These are phyloP conservation scores for Malurus melanocephalus DNA, from an alignment of 2,113 vertebrate genomes.

Conservation along the genomic window DNA sequence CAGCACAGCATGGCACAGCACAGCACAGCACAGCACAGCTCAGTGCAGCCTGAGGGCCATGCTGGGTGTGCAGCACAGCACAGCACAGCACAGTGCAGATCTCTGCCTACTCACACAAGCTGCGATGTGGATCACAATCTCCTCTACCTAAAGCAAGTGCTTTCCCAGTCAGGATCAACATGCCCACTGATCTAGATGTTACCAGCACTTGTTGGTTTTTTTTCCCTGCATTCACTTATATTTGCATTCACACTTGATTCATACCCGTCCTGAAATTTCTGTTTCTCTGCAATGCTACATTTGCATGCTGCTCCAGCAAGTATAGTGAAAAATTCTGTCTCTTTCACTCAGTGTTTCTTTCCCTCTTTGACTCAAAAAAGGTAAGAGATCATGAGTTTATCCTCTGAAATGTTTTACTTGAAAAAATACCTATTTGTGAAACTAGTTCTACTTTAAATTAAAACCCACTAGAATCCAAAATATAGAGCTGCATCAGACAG, in stretches of 20 bases:
- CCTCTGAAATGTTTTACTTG: not conserved
- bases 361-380: not conserved
- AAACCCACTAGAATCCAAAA: not conserved
- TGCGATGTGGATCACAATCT: accelerated
- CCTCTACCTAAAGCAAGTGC: not conserved
- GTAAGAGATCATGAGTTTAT: not conserved
- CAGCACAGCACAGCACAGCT: not conserved
- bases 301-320: not conserved
- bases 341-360: not conserved
- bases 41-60: not conserved
- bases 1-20: not conserved
- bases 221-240: not conserved
- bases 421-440: not conserved
- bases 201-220: not conserved
- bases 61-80: not conserved
- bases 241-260: not conserved
- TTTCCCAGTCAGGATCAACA: not conserved
- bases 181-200: not conserved
- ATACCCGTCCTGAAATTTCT: not conserved
- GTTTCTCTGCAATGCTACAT: not conserved
- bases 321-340: not conserved
- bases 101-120: not conserved
- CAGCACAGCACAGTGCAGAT: not conserved
- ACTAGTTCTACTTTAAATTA: not conserved
- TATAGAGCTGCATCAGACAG: not conserved